Base-by-base conservation (phyloP, 2,888 invertebrate species). In the Hydraecia micacea region DNA sequence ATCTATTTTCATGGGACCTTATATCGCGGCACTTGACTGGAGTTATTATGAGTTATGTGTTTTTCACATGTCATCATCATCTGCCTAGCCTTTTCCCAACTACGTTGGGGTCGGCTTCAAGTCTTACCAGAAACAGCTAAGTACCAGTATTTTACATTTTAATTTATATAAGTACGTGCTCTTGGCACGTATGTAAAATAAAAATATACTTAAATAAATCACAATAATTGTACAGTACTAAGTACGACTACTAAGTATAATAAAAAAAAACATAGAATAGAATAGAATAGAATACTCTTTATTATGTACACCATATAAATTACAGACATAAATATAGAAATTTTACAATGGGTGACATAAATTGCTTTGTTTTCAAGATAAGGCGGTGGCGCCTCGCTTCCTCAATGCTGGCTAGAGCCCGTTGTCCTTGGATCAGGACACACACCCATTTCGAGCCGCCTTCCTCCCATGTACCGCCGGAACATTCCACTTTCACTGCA, bases 401-500 rank as follows among this genome's bases (percentile, higher is more conserved):
- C 85, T 84, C 4, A 96, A 83, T 1, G 84, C 82, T 0, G 94
- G 87, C 95, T 96, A 95, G 8, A 93, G 90, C 0, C 83, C 84
- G 1, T 79, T 80, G 83, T 96, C 96, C 0, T 90, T 91, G 0
- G 78, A 3, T 2, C 86, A 88, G 0, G 95, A 92, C 9, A 96
- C 90, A 71, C 94, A 95, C 67, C 96, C 96, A 96, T 39, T 87
- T 85, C 0, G 89, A 28, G 0, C 93, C 93, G 0, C 90, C 92
- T n/a, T 93, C 93, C 32, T 88, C 88, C 95, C 96, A 96, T 0
- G 75, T 83, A 1, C 96, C 96, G n/a, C 96, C 96, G 0, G 96
- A 96, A 86, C 94, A 94, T 80, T 96, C 95, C 32, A 96, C 95
- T 83, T 96, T 96, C 83, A 93, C 96, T 97, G 93, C 46, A 90